Base-by-base conservation (phyloP, 2,113 vertebrate genomes). In the Odocoileus hemionus region DNA sequence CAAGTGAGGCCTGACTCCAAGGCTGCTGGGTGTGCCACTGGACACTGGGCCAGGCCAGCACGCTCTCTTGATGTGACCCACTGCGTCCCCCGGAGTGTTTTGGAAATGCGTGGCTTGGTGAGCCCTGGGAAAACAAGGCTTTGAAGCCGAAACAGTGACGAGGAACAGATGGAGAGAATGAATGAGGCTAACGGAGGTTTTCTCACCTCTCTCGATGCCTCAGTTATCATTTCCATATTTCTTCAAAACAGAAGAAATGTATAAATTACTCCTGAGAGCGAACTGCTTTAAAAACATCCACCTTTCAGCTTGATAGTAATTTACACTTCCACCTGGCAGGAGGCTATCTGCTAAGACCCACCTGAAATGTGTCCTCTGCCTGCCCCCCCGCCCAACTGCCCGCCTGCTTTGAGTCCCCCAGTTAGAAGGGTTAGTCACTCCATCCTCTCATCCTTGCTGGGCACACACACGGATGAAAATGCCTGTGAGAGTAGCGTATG, bases 151-250 rank as follows among this genome's bases (percentile, higher is more conserved):
- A 2, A 4, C 67, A 9, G 55, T 30, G 47, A n/a, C 0, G 0
- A 67, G 50, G 95, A 89, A 84, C 58, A 91, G 64, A 96, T 43
- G 74, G 47, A 67, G 90, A 64, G 0, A 25, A 0, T 26, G 36
- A 43, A 70, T 1, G 3, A 87, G 23, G 92, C 26, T 30, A 12
- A 36, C 0, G 6, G 4, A 6, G 94, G 94, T 97, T 92, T 98
- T 1, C 23, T 79, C 85, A 60, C 7, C 1, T 15, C 80, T 78
- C 78, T 76, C 90, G 89, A 39, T 8, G 9, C 78, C 91, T 93
- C 94, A 96, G 60, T 47, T 60, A 95, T 85, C 83, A 86, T 94
- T 97, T 96, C 96, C 97, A 83, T 94, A 95, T 93, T 97, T 94
- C 52, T 84, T 90, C 58, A 80, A 79, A 94, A 70, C n/a, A 36